Percentiles rank a stretch among this genome's conserved stretches.
These are phyloP conservation scores for Cylas formicarius DNA, from an alignment of 1,140 invertebrate species.

Conservation along the genomic window DNA sequence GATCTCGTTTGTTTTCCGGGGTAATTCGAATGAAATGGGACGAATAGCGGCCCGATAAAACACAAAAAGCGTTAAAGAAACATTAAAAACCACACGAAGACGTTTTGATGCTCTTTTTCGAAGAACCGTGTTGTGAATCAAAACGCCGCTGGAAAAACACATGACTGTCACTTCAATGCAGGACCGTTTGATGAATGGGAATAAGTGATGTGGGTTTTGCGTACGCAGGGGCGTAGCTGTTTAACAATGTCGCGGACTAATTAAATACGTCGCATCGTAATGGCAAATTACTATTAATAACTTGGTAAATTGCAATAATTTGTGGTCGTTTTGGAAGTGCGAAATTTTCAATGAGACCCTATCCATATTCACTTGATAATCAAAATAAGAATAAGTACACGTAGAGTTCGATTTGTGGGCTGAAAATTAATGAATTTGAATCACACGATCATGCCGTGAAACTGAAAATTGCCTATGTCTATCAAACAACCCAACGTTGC, in stretches of 20 bases:
- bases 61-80: conserved; percentile 15
- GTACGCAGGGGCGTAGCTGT: conserved; percentile 4
- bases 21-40: no score
- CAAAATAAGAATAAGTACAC: no score
- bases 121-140: conserved; percentile 11
- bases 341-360: no score
- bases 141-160: conserved; percentile 19
- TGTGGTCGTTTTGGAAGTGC: conserved; percentile 4
- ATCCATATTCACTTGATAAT: no score
- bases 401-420: no score
- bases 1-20: no score
- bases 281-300: conserved; percentile 3
- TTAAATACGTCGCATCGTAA: conserved; percentile 2
- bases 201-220: background rate
- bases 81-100: conserved; percentile 12
- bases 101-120: conserved; percentile 5
- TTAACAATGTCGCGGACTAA: conserved; percentile 1
- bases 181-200: conserved; percentile 14
- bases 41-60: no score
- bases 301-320: conserved; percentile 3
- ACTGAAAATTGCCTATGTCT: no score
- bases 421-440: no score
- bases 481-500: no score
- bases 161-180: conserved; percentile 17
- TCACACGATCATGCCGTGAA: no score